Evolutionary conservation across 2,113 vertebrate genomes (phyloP).

Genomic region (Colossoma macropomum): DNA sequence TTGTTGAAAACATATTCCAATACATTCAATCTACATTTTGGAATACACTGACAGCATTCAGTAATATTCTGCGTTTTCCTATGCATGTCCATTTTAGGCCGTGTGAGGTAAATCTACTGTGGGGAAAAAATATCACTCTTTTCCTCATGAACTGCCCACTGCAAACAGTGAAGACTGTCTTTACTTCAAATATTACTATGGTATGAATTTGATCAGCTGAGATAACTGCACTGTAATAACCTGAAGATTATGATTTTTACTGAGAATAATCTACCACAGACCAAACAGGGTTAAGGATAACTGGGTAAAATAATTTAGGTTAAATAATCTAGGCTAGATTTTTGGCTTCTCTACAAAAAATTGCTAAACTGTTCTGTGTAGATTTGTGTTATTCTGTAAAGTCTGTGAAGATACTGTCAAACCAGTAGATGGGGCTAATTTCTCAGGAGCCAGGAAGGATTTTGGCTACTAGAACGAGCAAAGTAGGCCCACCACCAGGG

Average conservation of each 20-base stretch:
- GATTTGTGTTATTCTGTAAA: neutral
- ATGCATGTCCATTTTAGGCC: neutral
- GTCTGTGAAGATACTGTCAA: neutral
- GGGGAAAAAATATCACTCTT: neutral
- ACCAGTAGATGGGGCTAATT: constrained; percentile 56
- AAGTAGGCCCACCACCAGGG: constrained; percentile 98
- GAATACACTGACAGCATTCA: neutral
- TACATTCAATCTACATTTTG: neutral
- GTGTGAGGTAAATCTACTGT: neutral
- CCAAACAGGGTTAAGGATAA: neutral
- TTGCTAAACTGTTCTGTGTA: neutral
- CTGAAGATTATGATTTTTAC: neutral
- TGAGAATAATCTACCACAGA: neutral
- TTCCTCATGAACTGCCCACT: too few species aligned
- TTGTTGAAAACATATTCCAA: neutral
- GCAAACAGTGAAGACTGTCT: too few species aligned
- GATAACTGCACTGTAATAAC: neutral
- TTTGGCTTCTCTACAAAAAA: neutral
- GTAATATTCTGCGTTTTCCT: neutral
- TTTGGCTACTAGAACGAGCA: constrained; percentile 71
- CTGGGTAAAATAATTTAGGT: neutral
- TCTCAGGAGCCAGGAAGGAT: constrained; percentile 90
- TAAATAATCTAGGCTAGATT: neutral
- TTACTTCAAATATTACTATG: neutral
- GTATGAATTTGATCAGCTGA: neutral